Conservation (phyloP, 2,888 invertebrate species). For the Fragum fragum region DNA sequence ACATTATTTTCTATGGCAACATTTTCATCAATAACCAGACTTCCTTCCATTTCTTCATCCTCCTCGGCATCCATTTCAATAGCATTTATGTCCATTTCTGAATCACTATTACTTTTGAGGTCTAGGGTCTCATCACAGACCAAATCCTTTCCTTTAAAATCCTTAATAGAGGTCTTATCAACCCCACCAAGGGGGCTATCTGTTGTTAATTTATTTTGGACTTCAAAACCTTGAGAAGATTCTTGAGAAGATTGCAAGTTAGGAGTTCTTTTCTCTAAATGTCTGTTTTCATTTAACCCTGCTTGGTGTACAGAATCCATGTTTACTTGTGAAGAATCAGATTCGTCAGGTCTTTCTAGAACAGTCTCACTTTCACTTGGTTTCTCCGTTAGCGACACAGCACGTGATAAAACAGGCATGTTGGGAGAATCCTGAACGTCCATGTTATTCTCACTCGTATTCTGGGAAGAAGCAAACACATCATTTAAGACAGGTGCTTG, state of each 20-base stretch:
- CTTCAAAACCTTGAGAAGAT: not conserved
- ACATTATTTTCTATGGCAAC: not conserved
- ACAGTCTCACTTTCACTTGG: not conserved
- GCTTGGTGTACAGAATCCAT: not conserved
- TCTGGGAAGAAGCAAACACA: not conserved
- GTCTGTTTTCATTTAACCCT: not conserved
- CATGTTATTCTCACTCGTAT: not conserved
- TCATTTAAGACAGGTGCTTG: not conserved
- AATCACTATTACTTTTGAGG: not conserved
- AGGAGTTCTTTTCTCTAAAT: not conserved
- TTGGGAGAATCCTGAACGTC: not conserved
- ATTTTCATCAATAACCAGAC: conserved; percentile 63
- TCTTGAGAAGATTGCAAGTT: not conserved
- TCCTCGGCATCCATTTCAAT: conserved; percentile 30
- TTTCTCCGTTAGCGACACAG: conserved; percentile 23
- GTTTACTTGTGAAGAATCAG: not conserved
- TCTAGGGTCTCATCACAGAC: too few species aligned
- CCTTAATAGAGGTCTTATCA: too few species aligned
- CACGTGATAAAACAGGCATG: conserved; percentile 31
- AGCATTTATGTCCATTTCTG: conserved; percentile 23
- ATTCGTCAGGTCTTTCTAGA: not conserved
- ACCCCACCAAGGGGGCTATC: too few species aligned
- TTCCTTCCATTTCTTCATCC: conserved; percentile 56
- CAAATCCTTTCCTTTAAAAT: too few species aligned
- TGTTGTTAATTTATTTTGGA: too few species aligned